Evolutionary conservation across 2,888 invertebrate species (phyloP).

Genomic region (Drosophila eohydei): DNA sequence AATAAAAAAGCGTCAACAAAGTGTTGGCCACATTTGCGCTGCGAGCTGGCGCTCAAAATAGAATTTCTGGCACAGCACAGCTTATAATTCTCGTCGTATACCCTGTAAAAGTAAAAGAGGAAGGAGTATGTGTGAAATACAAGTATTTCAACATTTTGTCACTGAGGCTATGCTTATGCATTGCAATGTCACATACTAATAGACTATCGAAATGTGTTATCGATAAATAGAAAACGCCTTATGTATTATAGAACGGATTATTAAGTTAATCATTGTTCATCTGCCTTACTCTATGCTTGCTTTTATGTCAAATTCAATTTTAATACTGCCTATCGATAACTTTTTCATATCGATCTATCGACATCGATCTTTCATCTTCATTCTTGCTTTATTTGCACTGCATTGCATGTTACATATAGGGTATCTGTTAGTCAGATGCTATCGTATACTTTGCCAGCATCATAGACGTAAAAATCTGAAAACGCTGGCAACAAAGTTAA

Average conservation of each 20-base stretch:
- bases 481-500: constrained; percentile 68
- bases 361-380: not conserved
- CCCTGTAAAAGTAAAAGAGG: not conserved
- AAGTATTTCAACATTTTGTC: not conserved
- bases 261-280: not conserved
- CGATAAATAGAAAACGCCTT: not conserved
- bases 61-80: constrained; percentile 23
- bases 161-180: no score
- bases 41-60: constrained; percentile 34
- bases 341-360: not conserved
- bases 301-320: not conserved
- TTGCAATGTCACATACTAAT: not conserved
- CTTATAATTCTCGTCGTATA: constrained; percentile 12
- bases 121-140: no score
- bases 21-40: constrained; percentile 24
- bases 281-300: no score
- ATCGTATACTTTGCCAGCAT: not conserved
- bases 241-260: not conserved
- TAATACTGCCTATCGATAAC: not conserved
- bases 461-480: constrained; percentile 60
- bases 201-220: not conserved
- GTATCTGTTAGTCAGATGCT: not conserved
- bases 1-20: constrained; percentile 26
- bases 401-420: not conserved
- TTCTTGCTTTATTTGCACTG: not conserved